phyloP scores from a whole-genome alignment of 2,888 invertebrate genomes.

The Lycocerus yunnanus region DNA sequence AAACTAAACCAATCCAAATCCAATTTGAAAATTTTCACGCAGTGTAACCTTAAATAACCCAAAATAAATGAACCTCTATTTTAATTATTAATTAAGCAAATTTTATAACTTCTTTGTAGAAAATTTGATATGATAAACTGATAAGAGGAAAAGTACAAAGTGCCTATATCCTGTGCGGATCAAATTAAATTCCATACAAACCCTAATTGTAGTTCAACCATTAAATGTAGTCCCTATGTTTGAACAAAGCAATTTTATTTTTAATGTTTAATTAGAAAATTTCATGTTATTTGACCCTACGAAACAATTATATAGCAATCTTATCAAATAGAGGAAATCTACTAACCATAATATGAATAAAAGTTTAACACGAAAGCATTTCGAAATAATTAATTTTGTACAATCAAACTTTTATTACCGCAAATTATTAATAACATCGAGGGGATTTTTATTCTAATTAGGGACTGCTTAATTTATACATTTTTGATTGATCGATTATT shows the following conservation, averaged over 20 bases:
- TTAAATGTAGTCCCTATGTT: background rate
- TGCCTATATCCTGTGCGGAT: background rate
- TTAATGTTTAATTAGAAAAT: constrained; percentile 3
- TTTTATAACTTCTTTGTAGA: background rate
- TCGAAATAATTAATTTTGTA: background rate
- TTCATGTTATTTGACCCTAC: background rate
- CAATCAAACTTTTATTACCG: background rate
- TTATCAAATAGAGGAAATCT: background rate
- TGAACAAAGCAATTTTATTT: background rate
- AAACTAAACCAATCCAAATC: background rate
- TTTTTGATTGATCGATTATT: background rate
- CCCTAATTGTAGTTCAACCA: background rate
- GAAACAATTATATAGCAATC: constrained; percentile 1
- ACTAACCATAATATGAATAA: background rate
- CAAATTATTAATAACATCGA: background rate
- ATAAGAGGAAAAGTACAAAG: background rate
- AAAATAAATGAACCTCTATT: background rate
- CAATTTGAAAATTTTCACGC: background rate
- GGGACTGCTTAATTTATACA: background rate
- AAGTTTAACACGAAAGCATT: background rate
- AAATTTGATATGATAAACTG: background rate
- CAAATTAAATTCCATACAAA: background rate
- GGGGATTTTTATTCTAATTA: background rate
- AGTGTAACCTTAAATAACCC: background rate
- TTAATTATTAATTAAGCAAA: background rate